Conservation (phyloP, 2,888 invertebrate species). For the Temnothorax unifasciatus region DNA sequence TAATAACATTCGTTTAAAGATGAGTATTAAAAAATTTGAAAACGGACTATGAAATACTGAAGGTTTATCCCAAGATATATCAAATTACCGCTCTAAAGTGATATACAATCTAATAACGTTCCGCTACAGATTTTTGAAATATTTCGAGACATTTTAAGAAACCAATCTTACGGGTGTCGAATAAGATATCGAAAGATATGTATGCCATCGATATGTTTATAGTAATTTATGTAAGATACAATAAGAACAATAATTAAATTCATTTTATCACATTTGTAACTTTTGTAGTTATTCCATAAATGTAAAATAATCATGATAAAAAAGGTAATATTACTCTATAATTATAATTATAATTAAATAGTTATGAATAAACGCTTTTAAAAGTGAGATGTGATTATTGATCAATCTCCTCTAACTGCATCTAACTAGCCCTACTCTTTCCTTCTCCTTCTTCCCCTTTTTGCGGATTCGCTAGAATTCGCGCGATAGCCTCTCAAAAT, state of each 20-base stretch:
- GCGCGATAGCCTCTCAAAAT: slow-evolving; percentile 33
- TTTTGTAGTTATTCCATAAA: neutral
- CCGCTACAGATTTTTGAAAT: neutral
- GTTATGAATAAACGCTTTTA: neutral
- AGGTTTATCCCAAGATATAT: slow-evolving; percentile 13
- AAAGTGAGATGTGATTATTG: neutral
- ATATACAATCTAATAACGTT: neutral
- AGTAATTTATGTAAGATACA: neutral
- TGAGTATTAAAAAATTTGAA: slow-evolving; percentile 19
- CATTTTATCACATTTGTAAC: neutral
- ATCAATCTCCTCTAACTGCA: neutral
- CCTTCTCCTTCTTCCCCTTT: neutral
- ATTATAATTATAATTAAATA: neutral
- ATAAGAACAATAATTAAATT: neutral
- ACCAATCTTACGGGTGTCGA: neutral
- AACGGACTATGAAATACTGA: neutral
- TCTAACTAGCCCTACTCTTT: slow-evolving; percentile 5
- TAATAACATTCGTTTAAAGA: neutral
- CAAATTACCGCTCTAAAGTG: slow-evolving; percentile 22
- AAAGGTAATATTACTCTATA: neutral
- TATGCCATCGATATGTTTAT: neutral
- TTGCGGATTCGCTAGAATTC: slow-evolving; percentile 20
- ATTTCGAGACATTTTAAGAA: slow-evolving; percentile 27
- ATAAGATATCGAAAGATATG: neutral
- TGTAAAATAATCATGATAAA: neutral